Evolutionary conservation across 1,140 invertebrate genomes (phyloP).

Genomic region (Aphelenchoides fujianensis): DNA sequence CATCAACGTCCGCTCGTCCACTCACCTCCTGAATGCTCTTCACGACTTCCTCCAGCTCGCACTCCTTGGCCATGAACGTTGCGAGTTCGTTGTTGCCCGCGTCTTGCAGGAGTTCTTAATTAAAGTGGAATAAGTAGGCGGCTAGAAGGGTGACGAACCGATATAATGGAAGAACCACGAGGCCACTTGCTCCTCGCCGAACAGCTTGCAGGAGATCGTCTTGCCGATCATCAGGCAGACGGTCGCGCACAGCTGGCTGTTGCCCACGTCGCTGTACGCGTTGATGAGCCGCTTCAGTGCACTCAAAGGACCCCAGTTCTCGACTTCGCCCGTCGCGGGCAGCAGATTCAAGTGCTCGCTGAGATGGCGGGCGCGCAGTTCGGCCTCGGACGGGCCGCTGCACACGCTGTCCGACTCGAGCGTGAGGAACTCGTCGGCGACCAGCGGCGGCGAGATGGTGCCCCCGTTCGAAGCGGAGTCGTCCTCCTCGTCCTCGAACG

Average conservation of each 20-base stretch:
- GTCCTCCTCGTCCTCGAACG: neutral
- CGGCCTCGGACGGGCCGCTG: neutral
- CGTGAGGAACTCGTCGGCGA: neutral
- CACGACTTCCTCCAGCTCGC: constrained; percentile 1
- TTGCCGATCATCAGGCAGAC: constrained; percentile 40
- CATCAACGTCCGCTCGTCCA: neutral
- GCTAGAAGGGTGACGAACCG: constrained; percentile 4
- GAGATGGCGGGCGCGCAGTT: neutral
- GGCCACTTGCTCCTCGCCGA: constrained; percentile 18
- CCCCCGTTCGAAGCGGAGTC: neutral
- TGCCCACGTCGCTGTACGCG: constrained; percentile 22
- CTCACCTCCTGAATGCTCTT: constrained; percentile 19
- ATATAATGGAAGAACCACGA: constrained; percentile 21
- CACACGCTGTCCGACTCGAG: neutral
- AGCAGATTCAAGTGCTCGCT: neutral
- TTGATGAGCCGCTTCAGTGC: constrained; percentile 3
- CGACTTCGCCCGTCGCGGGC: neutral
- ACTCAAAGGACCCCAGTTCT: constrained; percentile 8
- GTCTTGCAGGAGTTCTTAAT: constrained; percentile 14
- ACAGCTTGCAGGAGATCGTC: constrained; percentile 18
- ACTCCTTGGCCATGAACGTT: constrained; percentile 21
- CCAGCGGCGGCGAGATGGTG: neutral
- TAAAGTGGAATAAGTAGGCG: neutral
- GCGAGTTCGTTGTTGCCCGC: constrained; percentile 7
- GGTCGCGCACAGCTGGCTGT: constrained; percentile 40